Evolutionary conservation across 1,140 invertebrate genomes (phyloP).

Genomic region (Bombus confusus): DNA sequence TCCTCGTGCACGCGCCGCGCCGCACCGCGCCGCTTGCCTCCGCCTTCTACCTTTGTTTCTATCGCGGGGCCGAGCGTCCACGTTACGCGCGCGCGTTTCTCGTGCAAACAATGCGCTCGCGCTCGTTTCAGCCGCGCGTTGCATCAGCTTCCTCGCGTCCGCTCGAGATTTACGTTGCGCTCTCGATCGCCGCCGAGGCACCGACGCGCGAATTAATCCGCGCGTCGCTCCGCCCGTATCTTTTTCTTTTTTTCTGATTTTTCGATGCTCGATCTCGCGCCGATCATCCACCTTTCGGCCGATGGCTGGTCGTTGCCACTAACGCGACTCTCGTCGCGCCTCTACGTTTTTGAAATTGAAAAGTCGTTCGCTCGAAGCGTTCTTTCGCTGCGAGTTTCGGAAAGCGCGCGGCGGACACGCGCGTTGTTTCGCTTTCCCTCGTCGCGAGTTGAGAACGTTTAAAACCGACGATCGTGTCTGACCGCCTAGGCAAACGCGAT

Average conservation of each 20-base stretch:
- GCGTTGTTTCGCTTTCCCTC: background rate
- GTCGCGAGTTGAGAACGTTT: background rate
- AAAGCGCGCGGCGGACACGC: too few species aligned
- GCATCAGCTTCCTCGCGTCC: background rate
- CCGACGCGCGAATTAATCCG: background rate
- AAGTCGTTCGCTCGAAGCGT: background rate
- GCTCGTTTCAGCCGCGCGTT: constrained; percentile 9
- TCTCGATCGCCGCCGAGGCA: background rate
- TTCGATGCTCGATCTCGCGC: too few species aligned
- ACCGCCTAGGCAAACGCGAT: background rate
- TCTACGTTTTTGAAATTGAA: background rate
- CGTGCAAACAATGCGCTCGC: constrained; percentile 43
- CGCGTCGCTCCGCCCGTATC: too few species aligned
- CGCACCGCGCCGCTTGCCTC: background rate
- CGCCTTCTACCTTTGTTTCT: constrained; percentile 44
- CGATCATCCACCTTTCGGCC: too few species aligned
- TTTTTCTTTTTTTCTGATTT: too few species aligned
- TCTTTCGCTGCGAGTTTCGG: background rate
- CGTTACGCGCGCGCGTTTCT: constrained; percentile 2
- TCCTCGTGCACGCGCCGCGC: constrained; percentile 26
- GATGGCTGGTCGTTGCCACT: too few species aligned
- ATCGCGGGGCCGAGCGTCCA: constrained; percentile 7
- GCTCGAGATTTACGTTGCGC: background rate
- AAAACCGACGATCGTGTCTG: background rate
- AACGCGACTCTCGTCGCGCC: too few species aligned